A percentile compares a stretch with the other conserved stretches of the same genome.
These are phyloP conservation scores for Tarsius wallacei DNA, from an alignment of 2,797 vertebrate species.

Conservation along the genomic window DNA sequence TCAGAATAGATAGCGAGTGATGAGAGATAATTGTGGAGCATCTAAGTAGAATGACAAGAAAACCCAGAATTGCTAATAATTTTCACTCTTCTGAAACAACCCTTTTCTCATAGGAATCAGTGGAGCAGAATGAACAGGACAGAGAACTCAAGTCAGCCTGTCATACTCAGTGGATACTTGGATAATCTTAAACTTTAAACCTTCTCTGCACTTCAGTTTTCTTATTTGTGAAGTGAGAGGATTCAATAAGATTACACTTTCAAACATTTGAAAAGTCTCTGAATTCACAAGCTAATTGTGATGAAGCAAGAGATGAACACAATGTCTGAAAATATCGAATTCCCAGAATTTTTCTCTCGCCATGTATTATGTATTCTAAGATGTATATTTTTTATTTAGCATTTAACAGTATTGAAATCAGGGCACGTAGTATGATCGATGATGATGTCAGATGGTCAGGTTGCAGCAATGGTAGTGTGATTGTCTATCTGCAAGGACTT, in stretches of 20 bases:
- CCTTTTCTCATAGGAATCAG: not conserved
- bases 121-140: not conserved
- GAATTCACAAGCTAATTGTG: not conserved
- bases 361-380: not conserved
- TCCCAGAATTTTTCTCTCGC: not conserved
- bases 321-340: not conserved
- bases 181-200: not conserved
- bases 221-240: not conserved
- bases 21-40: not conserved
- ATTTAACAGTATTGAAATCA: conserved; percentile 11
- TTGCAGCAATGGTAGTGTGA: too few relatives aligned
- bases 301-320: not conserved
- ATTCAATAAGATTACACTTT: not conserved
- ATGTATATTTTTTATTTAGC: not conserved
- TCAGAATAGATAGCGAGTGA: not conserved
- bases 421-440: accelerated
- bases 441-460: accelerated
- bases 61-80: not conserved
- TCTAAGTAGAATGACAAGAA: not conserved
- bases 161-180: not conserved
- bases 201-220: not conserved
- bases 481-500: not conserved
- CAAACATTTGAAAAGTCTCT: not conserved
- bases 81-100: not conserved
- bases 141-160: not conserved